Evolutionary conservation across 2,113 vertebrate genomes (phyloP), one percentile per base, ranked within the genome.

Genomic region (Petrocephalus microphthalmus): DNA sequence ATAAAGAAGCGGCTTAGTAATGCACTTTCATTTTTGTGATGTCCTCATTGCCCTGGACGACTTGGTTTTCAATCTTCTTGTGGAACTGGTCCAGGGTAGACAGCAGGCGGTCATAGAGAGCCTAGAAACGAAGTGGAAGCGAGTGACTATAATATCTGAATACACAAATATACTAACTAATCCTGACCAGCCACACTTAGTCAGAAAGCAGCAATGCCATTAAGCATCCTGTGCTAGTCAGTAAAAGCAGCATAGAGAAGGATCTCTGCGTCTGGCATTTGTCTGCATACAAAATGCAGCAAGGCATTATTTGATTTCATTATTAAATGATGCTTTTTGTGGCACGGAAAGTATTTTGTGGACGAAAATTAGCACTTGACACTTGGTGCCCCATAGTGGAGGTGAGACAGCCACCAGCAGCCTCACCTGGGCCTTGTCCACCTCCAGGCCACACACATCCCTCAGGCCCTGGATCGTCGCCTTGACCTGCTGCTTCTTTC

Each of bases 341-440:
- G 42, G 42, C 42, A 42, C 42, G 42, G 42, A 42, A 42, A 42
- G 42, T 42, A 42, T 42, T 42, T 42, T 42, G 42, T 42, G 42
- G 3, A 42, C 42, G 3, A 42, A 42, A 42, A 42, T 42, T 42
- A 42, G 42, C 42, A 42, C 42, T 42, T 42, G 42, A 42, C 42
- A 2, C n/a, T n/a, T n/a, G n/a, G n/a, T n/a, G n/a, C 42, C 42
- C 42, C 42, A 42, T 42, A 5, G 19, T 83, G 81, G 1, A 10
- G 45, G 2, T 1, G 19, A 83, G 2, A 81, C 19, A n/a, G 20
- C 45, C 7, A 7, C 49, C 22, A 22, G 49, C 10, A 54, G 49
- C 25, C n/a, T 29, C 90, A 96, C 95, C 95, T 96, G 95, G 42
- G 95, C 94, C 60, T 92, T 94, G 81, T 92, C 91, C 0, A 91